Base-by-base conservation (phyloP, 37 sponge, comb jelly and placozoan species). In the Axinella damicornis region DNA sequence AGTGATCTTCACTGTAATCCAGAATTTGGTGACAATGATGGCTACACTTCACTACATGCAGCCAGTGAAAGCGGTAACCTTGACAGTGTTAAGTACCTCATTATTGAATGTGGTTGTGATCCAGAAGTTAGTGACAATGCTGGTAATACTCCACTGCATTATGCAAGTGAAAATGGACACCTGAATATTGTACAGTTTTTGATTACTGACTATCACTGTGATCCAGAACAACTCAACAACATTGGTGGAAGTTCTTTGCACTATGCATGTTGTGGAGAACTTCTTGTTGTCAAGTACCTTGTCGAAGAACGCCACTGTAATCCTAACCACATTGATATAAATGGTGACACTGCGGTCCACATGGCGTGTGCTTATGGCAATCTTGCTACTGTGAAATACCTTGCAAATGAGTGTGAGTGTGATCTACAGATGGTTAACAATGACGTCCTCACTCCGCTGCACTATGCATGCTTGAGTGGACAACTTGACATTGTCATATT, bases 371-470 rank as follows among this genome's bases (percentile, higher is more conserved):
- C 46, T 13, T 21, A 80, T n/a, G 81, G 81, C 20, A 34, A 80
- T 12, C n/a, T 80, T 0, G 57, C 22, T 1, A 27, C 56, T n/a
- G 41, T 80, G 37, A 68, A 67, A 57, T 22, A 21, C 68, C 70
- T 80, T 57, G 28, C 68, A 0, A n/a, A 32, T 16, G 46, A 38
- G 4, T 30, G 57, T 19, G 15, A 20, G 1, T 15, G 5, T 31
- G 56, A 38, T 16, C 28, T 34, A n/a, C 69, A 69, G 31, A 24
- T 69, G 9, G 58, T 37, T 4, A 69, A 80, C 37, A 35, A 80
- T 17, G 81, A 80, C 15, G 81, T 69, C 20, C 57, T 54, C 57
- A 80, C 81, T 69, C 69, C 81, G 0, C 81, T 80, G 6, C 81
- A 80, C 24, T 54, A 69, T 54, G 69, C 81, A 15, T 68, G 57